A percentile compares a stretch with the other conserved stretches of the same genome.
These are phyloP conservation scores for Drosophila sproati DNA, from an alignment of 1,140 invertebrate species.

Conservation along the genomic window DNA sequence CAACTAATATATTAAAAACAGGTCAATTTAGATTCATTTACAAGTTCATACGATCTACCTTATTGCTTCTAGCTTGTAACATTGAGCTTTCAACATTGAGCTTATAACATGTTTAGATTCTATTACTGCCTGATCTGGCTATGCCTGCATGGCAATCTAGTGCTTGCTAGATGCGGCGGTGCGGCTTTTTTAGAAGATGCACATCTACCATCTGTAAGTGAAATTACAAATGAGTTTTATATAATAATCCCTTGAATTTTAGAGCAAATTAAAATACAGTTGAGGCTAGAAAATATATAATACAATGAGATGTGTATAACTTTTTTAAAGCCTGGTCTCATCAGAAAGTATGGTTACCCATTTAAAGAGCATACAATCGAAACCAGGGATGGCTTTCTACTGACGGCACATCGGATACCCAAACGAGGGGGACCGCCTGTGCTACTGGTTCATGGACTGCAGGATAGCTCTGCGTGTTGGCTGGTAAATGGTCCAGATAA, in stretches of 20 bases:
- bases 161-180: background rate
- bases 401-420: slow-evolving; percentile 84
- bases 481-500: slow-evolving; percentile 86
- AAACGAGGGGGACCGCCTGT: slow-evolving; percentile 73
- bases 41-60: background rate
- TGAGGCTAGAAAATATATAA: no score
- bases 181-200: slow-evolving; percentile 32
- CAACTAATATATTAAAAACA: no score
- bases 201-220: slow-evolving; percentile 26
- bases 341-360: slow-evolving; percentile 86
- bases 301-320: no score
- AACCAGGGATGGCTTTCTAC: slow-evolving; percentile 86
- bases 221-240: background rate
- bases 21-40: background rate
- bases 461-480: slow-evolving; percentile 86
- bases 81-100: background rate
- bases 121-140: slow-evolving; percentile 22
- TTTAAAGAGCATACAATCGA: slow-evolving; percentile 85
- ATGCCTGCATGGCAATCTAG: slow-evolving; percentile 18
- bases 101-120: slow-evolving; percentile 19
- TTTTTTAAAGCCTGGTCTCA: slow-evolving; percentile 62
- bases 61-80: background rate
- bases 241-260: no score
- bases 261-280: no score
- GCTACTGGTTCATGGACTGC: slow-evolving; percentile 88